Percentiles rank a stretch among this genome's conserved stretches.
Conservation (phyloP, 2,888 invertebrate genomes). For the Leucania comma region DNA sequence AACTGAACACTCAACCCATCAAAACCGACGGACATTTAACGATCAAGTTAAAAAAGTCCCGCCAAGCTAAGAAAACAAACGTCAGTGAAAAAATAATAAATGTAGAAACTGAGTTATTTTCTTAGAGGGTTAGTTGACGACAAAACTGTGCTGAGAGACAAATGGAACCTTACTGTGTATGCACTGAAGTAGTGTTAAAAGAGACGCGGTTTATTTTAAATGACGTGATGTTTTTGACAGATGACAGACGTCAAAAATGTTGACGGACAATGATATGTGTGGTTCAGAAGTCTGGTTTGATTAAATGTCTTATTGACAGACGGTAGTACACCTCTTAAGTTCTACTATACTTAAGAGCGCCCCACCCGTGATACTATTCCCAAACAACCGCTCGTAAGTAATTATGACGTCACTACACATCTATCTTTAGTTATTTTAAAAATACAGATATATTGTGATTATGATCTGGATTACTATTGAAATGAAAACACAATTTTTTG, state of each 20-base stretch:
- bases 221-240: conserved; percentile 35
- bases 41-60: conserved; percentile 41
- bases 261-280: neutral
- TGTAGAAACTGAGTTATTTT: conserved; percentile 54
- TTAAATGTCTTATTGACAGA: neutral
- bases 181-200: conserved; percentile 50
- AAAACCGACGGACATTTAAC: conserved; percentile 42
- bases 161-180: conserved; percentile 61
- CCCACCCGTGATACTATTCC: no score
- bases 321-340: neutral
- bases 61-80: conserved; percentile 49
- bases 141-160: conserved; percentile 56
- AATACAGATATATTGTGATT: no score
- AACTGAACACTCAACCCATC: conserved; percentile 37
- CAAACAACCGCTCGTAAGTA: no score
- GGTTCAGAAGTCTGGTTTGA: neutral
- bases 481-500: no score
- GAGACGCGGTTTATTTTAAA: conserved; percentile 22
- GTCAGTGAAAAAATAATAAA: conserved; percentile 35
- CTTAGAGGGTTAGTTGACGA: conserved; percentile 59
- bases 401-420: no score
- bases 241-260: neutral
- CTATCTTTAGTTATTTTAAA: no score
- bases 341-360: no score
- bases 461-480: no score